These are phyloP conservation scores for Callosobruchus maculatus DNA, from an alignment of 2,888 invertebrate species.

Conservation along the genomic window DNA sequence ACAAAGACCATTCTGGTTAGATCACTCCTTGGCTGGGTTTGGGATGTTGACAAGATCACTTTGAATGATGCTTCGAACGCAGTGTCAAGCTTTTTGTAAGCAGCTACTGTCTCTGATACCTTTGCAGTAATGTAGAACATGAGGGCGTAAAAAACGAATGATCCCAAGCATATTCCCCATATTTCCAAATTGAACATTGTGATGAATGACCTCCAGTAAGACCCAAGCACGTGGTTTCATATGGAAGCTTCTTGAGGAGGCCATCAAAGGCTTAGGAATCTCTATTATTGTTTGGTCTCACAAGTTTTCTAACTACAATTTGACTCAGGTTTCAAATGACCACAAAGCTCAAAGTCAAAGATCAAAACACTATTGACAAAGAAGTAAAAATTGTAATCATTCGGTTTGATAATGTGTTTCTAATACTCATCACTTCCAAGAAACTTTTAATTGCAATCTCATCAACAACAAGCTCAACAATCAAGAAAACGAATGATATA, in stretches of 20 bases:
- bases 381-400: too few species aligned
- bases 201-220: constrained; percentile 54
- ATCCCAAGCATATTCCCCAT: constrained; percentile 51
- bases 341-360: too few species aligned
- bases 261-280: too few species aligned
- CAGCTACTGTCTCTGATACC: constrained; percentile 4
- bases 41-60: constrained; percentile 48
- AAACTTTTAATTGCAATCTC: not conserved
- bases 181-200: constrained; percentile 51
- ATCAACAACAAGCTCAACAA: constrained; percentile 11
- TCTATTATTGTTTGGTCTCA: too few species aligned
- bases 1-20: constrained; percentile 56
- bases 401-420: too few species aligned
- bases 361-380: too few species aligned
- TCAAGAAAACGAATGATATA: constrained; percentile 13
- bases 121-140: constrained; percentile 14
- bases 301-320: too few species aligned
- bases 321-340: too few species aligned
- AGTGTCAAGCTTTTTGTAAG: constrained; percentile 10
- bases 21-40: constrained; percentile 49
- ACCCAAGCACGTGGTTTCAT: constrained; percentile 58
- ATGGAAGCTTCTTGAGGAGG: constrained; percentile 54
- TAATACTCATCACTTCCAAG: not conserved
- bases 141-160: constrained; percentile 41
- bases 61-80: constrained; percentile 21